These are phyloP conservation scores for Ferrisia virgata DNA, from an alignment of 2,888 invertebrate genomes.

Conservation along the genomic window DNA sequence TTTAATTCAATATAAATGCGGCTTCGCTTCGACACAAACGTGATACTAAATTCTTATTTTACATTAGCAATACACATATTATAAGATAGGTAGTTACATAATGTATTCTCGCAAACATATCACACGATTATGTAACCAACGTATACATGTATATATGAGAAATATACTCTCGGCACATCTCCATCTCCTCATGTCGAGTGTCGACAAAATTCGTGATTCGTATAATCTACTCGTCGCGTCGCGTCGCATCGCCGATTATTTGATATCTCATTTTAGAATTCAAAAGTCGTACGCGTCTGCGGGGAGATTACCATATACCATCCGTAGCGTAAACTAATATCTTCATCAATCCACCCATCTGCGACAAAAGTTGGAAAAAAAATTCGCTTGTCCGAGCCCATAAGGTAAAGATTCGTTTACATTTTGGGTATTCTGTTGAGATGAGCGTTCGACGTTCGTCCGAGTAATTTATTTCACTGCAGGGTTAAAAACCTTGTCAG, in stretches of 20 bases:
- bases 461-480: background rate
- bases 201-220: background rate
- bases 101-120: background rate
- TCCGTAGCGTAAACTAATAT: too few species aligned
- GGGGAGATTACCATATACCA: too few species aligned
- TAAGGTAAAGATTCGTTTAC: background rate
- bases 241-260: background rate
- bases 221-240: too few species aligned
- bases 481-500: background rate
- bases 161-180: background rate
- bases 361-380: background rate
- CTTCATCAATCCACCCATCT: background rate
- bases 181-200: background rate
- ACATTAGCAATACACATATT: background rate
- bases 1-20: conserved; percentile 9
- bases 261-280: background rate
- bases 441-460: background rate
- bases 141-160: too few species aligned
- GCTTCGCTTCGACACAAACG: background rate
- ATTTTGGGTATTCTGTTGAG: background rate
- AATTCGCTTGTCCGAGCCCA: background rate
- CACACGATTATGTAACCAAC: background rate
- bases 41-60: conserved; percentile 9
- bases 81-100: background rate
- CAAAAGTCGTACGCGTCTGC: background rate